Evolutionary conservation across 2,113 vertebrate species (phyloP).

Genomic region (Lophius piscatorius): DNA sequence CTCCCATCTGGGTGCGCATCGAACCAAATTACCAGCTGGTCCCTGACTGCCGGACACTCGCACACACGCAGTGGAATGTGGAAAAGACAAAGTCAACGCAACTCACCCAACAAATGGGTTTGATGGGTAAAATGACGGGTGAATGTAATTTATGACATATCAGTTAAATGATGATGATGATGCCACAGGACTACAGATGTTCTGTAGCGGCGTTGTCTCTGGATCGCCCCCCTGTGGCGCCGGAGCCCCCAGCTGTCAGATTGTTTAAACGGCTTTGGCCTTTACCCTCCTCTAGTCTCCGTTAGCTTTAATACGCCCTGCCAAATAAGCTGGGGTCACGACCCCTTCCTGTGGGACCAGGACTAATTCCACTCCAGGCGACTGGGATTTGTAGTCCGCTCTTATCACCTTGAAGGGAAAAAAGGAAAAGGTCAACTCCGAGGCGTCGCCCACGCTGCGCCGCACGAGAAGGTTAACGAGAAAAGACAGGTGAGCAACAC

Average conservation of each 20-base stretch:
- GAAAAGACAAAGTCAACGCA: no score
- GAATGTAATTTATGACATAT: no score
- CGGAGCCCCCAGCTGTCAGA: slow-evolving; percentile 45
- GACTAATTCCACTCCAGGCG: slow-evolving; percentile 54
- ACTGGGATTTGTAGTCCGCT: slow-evolving; percentile 75
- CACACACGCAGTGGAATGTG: no score
- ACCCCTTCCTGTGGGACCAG: slow-evolving; percentile 51
- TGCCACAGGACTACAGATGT: slow-evolving; percentile 10
- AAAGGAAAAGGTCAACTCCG: slow-evolving; percentile 44
- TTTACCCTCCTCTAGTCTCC: slow-evolving; percentile 39
- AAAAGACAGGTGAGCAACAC: slow-evolving; percentile 13
- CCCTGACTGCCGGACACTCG: no score
- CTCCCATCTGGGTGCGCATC: no score
- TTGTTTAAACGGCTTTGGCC: slow-evolving; percentile 38
- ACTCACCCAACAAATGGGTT: no score
- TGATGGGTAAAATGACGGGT: no score
- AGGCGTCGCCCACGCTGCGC: slow-evolving; percentile 23
- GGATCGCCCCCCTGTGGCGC: slow-evolving; percentile 29
- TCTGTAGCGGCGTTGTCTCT: slow-evolving; percentile 27
- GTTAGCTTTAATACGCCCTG: slow-evolving; percentile 66
- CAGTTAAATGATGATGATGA: no score
- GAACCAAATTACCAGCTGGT: no score
- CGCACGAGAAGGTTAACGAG: slow-evolving; percentile 72
- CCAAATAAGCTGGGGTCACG: slow-evolving; percentile 54
- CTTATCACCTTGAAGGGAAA: slow-evolving; percentile 61